Conservation (phyloP, 2,888 invertebrate genomes). For the Copidosoma aretas region DNA sequence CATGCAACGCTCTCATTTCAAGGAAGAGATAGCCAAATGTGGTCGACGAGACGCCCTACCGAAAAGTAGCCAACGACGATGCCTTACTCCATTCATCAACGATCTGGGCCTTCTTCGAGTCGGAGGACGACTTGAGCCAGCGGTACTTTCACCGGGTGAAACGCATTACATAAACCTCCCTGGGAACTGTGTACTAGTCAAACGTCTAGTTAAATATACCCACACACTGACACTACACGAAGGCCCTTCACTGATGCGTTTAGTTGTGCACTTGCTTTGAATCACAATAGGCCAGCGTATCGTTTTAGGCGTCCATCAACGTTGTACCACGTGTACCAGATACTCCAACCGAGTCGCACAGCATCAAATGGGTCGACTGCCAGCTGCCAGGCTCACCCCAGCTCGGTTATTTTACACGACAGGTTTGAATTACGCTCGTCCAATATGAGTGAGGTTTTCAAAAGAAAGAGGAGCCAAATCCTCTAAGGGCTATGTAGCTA, state of each 20-base stretch:
- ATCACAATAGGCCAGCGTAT: neutral
- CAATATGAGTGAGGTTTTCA: slow-evolving; percentile 34
- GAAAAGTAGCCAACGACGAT: neutral
- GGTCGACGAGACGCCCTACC: neutral
- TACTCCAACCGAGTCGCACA: neutral
- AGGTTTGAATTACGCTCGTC: slow-evolving; percentile 47
- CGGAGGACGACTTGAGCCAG: neutral
- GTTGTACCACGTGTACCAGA: neutral
- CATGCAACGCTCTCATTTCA: neutral
- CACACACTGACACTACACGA: neutral
- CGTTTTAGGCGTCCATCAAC: neutral
- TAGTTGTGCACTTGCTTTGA: neutral
- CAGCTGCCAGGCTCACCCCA: slow-evolving; percentile 36
- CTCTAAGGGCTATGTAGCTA: slow-evolving; percentile 43
- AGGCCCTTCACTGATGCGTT: neutral
- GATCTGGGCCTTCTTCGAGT: slow-evolving; percentile 11
- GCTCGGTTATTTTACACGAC: slow-evolving; percentile 31
- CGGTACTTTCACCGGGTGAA: neutral
- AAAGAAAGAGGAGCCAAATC: slow-evolving; percentile 39
- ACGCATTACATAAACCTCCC: neutral
- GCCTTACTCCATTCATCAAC: slow-evolving; percentile 14
- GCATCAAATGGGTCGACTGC: slow-evolving; percentile 22
- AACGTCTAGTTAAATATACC: neutral
- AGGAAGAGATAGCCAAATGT: too few relatives aligned
- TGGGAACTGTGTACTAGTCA: neutral